Base-by-base conservation (phyloP, 2,113 vertebrate species). In the Cnemophilus loriae region DNA sequence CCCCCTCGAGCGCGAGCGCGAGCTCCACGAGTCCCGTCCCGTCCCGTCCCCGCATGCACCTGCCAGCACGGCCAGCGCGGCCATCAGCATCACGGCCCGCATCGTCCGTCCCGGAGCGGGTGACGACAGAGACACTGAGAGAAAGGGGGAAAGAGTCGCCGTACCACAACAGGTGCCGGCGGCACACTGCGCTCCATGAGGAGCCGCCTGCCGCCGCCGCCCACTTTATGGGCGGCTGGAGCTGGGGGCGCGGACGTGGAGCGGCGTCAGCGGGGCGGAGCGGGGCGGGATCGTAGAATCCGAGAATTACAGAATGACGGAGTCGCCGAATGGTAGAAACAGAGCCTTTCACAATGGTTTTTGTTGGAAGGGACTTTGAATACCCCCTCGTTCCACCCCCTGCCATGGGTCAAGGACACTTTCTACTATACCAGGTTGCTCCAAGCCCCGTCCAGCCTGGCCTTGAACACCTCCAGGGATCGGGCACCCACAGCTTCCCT, bases 1-100 rank as follows among this genome's bases (percentile, higher is more conserved):
- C 26, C 7, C 3, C 46, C 33, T 47, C 42, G 30, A 44, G 55
- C 5, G 47, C 44, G 44, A 70, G 20, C 50, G 7, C 17, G 11
- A n/a, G n/a, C n/a, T n/a, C n/a, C n/a, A n/a, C n/a, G n/a, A n/a
- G 13, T 4, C 49, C 63, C 32, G 17, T 1, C 59, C 57, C 56
- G 15, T 1, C 64, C 68, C 32, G 16, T 13, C 52, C 76, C 61
- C 46, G 9, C 71, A 50, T 76, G 71, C 89, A 92, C 95, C 89
- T 90, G 89, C 68, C 82, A 94, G 89, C 74, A 32, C 42, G 14
- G 90, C 92, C 87, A 94, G 90, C 39, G 55, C 83, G 44, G 64
- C 87, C n/a, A 94, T 6, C 49, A 96, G 21, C 78, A 49, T 47
- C 57, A 84, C 30, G 6, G 83, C 53, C 18, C 86, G 74, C 95